These are phyloP conservation scores for Psophia crepitans DNA, from an alignment of 2,113 vertebrate genomes.

Conservation along the genomic window DNA sequence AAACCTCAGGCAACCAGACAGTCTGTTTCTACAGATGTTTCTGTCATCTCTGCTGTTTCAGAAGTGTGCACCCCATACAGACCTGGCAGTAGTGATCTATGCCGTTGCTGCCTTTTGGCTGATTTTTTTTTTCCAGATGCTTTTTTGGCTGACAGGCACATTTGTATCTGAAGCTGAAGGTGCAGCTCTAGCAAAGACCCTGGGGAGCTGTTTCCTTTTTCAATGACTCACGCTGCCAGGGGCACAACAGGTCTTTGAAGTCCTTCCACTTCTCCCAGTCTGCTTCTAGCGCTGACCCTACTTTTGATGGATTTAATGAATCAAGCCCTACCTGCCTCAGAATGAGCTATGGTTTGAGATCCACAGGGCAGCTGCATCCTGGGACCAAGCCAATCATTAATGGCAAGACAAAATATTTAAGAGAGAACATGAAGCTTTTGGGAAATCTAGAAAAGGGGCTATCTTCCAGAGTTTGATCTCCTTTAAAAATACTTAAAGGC, in stretches of 20 bases:
- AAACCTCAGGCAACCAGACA: not conserved
- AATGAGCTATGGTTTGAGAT: not conserved
- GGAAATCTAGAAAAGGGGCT: not conserved
- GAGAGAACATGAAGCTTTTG: not conserved
- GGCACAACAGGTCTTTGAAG: not conserved
- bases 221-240: not conserved
- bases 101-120: not conserved
- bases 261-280: not conserved
- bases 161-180: not conserved
- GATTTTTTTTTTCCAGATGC: not conserved
- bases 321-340: not conserved
- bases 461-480: not conserved
- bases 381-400: not conserved
- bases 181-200: not conserved
- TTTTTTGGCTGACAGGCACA: not conserved
- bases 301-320: not conserved
- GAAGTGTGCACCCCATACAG: not conserved
- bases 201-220: not conserved
- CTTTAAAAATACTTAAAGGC: not conserved
- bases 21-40: not conserved
- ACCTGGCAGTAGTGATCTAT: not conserved
- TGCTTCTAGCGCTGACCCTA: not conserved
- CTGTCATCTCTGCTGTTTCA: not conserved
- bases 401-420: not conserved
- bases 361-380: not conserved